Evolutionary conservation across 2,797 vertebrate genomes (phyloP), one percentile per base, ranked within the genome.

Genomic region (Loriculus beryllinus): DNA sequence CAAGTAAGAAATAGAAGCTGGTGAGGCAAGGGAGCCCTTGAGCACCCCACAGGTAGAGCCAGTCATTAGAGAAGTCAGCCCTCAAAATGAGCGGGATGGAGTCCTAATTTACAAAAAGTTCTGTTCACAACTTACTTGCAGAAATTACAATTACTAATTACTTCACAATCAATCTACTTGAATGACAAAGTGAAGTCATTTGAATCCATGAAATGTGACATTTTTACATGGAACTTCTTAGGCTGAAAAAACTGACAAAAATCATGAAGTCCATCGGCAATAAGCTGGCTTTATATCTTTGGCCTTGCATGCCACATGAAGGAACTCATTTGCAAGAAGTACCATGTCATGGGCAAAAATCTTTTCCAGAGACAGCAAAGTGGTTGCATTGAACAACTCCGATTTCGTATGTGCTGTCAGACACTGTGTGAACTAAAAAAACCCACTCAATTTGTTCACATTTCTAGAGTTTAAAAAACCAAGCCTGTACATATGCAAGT

Each of bases 381-480:
- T 2, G 33, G 13, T 7, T 21, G 4, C 40, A 3, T 0, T 6
- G 49, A 8, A 9, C 64, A 51, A 19, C 22, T 45, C 25, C 59
- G 59, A 7, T 8, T 1, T 62, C 75, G 2, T 4, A 25, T 5
- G 74, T 12, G 63, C 75, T 57, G 7, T 1, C 3, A 25, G 78
- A 85, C 60, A 18, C 3, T 1, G 74, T 1, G 18, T 0, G 19
- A 62, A 25, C 63, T 40, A 60, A 22, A 43, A 42, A 56, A 23
- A 37, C 8, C 37, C 29, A 17, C 65, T n/a, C 51, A 11, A 1
- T 15, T 59, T 62, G 86, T 6, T 39, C 47, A 25, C 25, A 6
- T 15, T 20, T 33, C 28, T 54, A n/a, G 42, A 56, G 26, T 18
- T 35, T 1, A 13, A 23, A 56, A 56, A 28, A 21, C 2, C 4